Base-by-base conservation (phyloP, 2,888 invertebrate genomes). In the Eilema sororculum region DNA sequence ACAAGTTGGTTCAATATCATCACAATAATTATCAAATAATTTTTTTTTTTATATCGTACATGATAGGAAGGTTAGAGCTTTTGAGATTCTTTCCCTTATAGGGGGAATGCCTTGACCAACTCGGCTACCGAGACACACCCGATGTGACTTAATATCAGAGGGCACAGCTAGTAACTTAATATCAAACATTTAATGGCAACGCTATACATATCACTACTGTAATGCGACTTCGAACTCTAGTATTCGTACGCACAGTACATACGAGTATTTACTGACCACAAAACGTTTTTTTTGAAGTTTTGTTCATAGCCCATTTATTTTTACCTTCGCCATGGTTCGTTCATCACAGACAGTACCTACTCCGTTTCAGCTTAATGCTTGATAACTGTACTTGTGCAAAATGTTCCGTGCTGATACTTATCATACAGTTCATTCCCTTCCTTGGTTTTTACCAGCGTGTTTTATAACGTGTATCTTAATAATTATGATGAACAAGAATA, bases 371-470 rank as follows among this genome's bases (percentile, higher is more conserved):
- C 76, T 75, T 69, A 22, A 71, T 66, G 66, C 68, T 60, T 63
- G 69, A 61, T 82, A 82, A 82, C 81, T 76, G 81, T 80, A 72
- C 58, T 57, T 67, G 60, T 78, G 78, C 79, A 46, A 78, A 79
- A 67, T 75, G 74, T 76, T 73, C n/a, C 57, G 64, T 62, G 60
- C 58, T 20, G 63, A 52, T 72, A 58, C 59, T 67, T 69, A 62
- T 72, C 65, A 57, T 33, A 33, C 33, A 72, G 75, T 75, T 76
- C 68, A 77, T 78, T 79, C 75, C 73, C 72, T 78, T 76, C 72
- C 66, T 69, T 63, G 58, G 71, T 66, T 68, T 56, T 65, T 37
- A 52, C 65, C 28, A 60, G 25, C 59, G 41, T n/a, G 52, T 25
- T 56, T n/a, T 62, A 52, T 52, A n/a, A 60, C 12, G 52, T 28